phyloP scores from a whole-genome alignment of 2,113 vertebrate species.

The Spheniscus mendiculus region DNA sequence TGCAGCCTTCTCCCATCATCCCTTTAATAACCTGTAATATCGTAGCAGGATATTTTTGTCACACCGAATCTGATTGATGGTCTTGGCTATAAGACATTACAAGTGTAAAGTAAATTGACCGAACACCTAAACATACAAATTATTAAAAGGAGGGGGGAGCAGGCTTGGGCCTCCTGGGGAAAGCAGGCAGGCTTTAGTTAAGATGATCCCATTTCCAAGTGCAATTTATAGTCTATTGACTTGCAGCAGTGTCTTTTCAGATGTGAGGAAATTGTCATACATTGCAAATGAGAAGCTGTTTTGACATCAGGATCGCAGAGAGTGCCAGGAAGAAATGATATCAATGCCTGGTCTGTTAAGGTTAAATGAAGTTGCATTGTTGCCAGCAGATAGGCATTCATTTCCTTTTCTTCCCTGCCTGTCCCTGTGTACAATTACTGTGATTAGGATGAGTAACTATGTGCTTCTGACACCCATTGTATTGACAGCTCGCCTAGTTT shows the following conservation, averaged over 20 bases:
- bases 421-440: slow-evolving; percentile 77
- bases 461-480: slow-evolving; percentile 74
- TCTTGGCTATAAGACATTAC: slow-evolving; percentile 82
- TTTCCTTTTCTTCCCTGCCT: slow-evolving; percentile 78
- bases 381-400: slow-evolving; percentile 77
- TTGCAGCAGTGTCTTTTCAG: slow-evolving; percentile 89
- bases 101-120: slow-evolving; percentile 85
- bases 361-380: slow-evolving; percentile 87
- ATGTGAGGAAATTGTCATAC: slow-evolving; percentile 96
- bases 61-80: slow-evolving; percentile 88
- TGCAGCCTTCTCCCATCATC: slow-evolving; percentile 76
- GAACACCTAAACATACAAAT: slow-evolving; percentile 97
- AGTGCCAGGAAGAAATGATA: slow-evolving; percentile 84
- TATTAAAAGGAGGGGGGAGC: slow-evolving; percentile 91
- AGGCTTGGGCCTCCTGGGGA: slow-evolving; percentile 74
- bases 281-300: slow-evolving; percentile 95
- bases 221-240: slow-evolving; percentile 98
- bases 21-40: slow-evolving; percentile 93
- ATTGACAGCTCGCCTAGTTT: slow-evolving; percentile 77
- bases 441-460: slow-evolving; percentile 83
- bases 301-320: slow-evolving; percentile 81
- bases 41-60: slow-evolving; percentile 84
- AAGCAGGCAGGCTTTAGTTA: slow-evolving; percentile 88
- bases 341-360: slow-evolving; percentile 80
- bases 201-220: slow-evolving; percentile 87